Evolutionary conservation across 2,888 invertebrate species (phyloP), one percentile per base, ranked within the genome.

Genomic region (Bibio marci): DNA sequence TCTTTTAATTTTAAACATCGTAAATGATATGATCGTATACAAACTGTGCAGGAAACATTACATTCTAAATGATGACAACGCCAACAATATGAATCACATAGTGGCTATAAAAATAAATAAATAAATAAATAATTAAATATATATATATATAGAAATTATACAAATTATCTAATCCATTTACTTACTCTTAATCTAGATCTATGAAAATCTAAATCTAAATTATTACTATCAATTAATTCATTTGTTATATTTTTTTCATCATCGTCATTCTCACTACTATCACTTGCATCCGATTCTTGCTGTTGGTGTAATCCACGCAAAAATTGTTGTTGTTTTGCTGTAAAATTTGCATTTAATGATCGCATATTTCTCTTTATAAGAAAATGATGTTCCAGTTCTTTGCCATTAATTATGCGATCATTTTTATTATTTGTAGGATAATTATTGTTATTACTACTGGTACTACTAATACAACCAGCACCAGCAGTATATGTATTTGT

Each of bases 51-150:
- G 7, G 67, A 63, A 50, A 73, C 59, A 13, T 64, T 53, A n/a
- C 55, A 51, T 15, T 62, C 59, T 22, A 70, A 14, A 52, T 77
- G 76, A 53, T 91, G 88, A 52, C 94, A 94, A 44, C 82, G 67
- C 91, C 92, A 95, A 59, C 94, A 95, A 58, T 79, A 92, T 13
- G 71, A 66, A 58, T 90, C 88, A 53, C 69, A 67, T 18, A 69
- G 65, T 31, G 51, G 51, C 69, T 70, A 43, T 31, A 56, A 51
- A 30, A 41, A 41, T 43, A 35, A 37, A 32, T 41, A 12, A 11
- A 35, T 36, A 14, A 35, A 8, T 28, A 35, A 31, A 13, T 26
- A 32, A 35, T 30, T 8, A 32, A 37, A 14, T 15, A 12, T 35
- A 43, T n/a, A n/a, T n/a, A n/a, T n/a, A 47, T 44, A 57, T 47